Conservation (phyloP, 2,797 vertebrate genomes). For the Takifugu ocellatus region DNA sequence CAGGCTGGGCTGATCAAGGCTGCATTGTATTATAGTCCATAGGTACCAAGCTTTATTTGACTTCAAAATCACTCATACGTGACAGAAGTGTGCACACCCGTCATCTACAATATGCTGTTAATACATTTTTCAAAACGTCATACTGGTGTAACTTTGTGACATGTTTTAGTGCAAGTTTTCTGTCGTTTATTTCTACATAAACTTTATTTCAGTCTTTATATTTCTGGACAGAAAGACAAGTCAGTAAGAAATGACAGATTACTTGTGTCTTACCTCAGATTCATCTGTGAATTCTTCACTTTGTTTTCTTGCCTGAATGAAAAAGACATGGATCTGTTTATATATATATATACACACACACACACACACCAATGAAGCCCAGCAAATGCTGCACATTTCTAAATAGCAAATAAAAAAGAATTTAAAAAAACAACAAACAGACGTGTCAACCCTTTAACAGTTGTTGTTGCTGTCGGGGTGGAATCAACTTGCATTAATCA, state of each 20-base stretch:
- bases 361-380: background rate
- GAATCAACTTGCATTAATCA: no score
- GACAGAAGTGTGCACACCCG: slow-evolving; percentile 45
- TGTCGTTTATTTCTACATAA: background rate
- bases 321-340: slow-evolving; percentile 17
- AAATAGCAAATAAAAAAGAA: background rate
- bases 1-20: slow-evolving; percentile 46
- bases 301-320: slow-evolving; percentile 78
- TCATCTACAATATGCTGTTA: slow-evolving; percentile 39
- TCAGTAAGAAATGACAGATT: slow-evolving; percentile 3
- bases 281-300: slow-evolving; percentile 93
- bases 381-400: background rate
- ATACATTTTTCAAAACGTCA: slow-evolving; percentile 35
- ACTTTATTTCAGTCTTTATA: background rate
- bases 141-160: slow-evolving; percentile 43
- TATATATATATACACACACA: background rate
- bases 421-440: background rate
- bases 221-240: background rate
- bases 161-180: slow-evolving; percentile 8
- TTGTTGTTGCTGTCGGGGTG: no score
- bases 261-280: slow-evolving; percentile 86
- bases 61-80: slow-evolving; percentile 39
- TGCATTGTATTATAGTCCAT: slow-evolving; percentile 46
- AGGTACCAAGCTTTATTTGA: slow-evolving; percentile 36
- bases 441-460: no score